Conservation (phyloP, 1,140 invertebrate genomes). For the Homarus americanus region DNA sequence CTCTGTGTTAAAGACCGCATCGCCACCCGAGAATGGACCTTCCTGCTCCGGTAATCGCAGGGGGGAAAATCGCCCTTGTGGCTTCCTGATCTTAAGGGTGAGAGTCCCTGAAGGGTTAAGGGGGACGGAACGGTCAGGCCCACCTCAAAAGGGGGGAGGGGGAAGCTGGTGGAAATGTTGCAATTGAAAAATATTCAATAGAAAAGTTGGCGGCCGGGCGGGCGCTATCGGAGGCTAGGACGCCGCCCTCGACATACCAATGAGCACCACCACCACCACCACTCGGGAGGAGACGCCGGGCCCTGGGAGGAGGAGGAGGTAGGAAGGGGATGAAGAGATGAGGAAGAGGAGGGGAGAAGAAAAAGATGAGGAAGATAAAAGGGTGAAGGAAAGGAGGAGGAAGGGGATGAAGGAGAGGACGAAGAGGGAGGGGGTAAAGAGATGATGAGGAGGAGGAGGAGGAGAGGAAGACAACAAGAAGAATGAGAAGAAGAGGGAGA, state of each 20-base stretch:
- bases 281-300: neutral
- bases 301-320: neutral
- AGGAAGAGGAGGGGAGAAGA: neutral
- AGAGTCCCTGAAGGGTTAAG: neutral
- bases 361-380: neutral
- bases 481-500: neutral
- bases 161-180: slow-evolving; percentile 69
- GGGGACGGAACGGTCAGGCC: neutral
- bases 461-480: neutral
- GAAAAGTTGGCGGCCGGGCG: slow-evolving; percentile 68
- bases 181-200: slow-evolving; percentile 73
- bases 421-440: neutral
- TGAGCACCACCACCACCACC: slow-evolving; percentile 21
- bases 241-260: slow-evolving; percentile 59
- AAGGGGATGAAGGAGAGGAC: neutral
- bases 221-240: slow-evolving; percentile 66
- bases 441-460: neutral
- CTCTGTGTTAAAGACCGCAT: slow-evolving; percentile 48
- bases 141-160: neutral
- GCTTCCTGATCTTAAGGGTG: neutral
- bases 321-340: neutral
- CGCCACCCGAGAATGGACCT: slow-evolving; percentile 20
- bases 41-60: neutral
- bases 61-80: slow-evolving; percentile 23
- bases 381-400: neutral